A percentile compares a stretch with the other conserved stretches of the same genome.
phyloP scores from a whole-genome alignment of 2,113 vertebrate genomes.

The Tretioscincus oriximinensis region DNA sequence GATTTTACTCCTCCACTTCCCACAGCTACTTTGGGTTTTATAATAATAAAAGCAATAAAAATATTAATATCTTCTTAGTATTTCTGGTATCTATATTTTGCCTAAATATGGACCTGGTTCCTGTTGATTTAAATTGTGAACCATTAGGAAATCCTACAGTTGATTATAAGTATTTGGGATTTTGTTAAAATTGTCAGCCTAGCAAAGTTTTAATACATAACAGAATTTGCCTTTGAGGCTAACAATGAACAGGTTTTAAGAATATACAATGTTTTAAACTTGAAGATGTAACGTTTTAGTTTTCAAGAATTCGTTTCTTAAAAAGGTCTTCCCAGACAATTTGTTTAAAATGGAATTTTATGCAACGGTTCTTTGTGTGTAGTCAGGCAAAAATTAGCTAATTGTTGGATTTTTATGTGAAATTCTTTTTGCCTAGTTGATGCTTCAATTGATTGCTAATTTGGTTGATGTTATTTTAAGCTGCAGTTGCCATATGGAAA shows the following conservation, averaged over 20 bases:
- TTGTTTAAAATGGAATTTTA: not conserved
- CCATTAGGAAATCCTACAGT: slow-evolving; percentile 31
- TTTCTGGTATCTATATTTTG: no score
- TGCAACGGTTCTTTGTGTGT: not conserved
- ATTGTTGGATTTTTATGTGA: slow-evolving; percentile 27
- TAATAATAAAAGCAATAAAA: no score
- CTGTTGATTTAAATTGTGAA: slow-evolving; percentile 28
- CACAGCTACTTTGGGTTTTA: no score
- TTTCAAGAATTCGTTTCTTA: not conserved
- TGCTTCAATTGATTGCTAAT: slow-evolving; percentile 30
- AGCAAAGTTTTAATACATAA: not conserved
- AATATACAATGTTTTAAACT: slow-evolving; percentile 31
- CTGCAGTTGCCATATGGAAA: not conserved
- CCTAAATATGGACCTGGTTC: not conserved
- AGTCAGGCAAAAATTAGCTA: not conserved
- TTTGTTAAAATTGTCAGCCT: slow-evolving; percentile 29
- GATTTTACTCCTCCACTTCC: no score
- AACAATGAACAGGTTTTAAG: slow-evolving; percentile 32
- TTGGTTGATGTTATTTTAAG: slow-evolving; percentile 23
- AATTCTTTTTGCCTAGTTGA: slow-evolving; percentile 30
- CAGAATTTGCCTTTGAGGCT: slow-evolving; percentile 44
- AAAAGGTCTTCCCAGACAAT: not conserved
- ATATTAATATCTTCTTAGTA: no score
- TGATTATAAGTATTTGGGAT: slow-evolving; percentile 28
- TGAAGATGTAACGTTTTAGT: not conserved